Base-by-base conservation (phyloP, 1,140 invertebrate genomes). In the Branchinecta lindahli region DNA sequence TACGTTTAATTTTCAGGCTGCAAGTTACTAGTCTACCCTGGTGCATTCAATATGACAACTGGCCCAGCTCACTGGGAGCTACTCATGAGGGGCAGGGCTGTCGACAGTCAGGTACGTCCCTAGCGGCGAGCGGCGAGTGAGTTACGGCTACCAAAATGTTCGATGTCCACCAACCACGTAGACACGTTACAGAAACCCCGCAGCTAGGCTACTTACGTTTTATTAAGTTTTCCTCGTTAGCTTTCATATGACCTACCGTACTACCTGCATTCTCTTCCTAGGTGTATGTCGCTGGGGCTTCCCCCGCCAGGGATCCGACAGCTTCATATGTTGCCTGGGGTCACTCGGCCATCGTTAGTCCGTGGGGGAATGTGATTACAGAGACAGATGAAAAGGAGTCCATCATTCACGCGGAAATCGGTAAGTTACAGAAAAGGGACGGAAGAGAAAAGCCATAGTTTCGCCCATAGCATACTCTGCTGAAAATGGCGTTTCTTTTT, bases 21-120 rank as follows among this genome's bases (percentile, higher is more conserved):
- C 75, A 84, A 91, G 69, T 79, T 94, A 74, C 77, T 95, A 15
- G 80, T 96, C 9, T 96, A 94, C 79, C 93, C 93, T n/a, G 92
- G 87, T 66, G 93, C 93, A 12, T 97, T 96, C 77, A 96, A 95
- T 79, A 91, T 94, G 87, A 95, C 90, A 10, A 96, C 94, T 0
- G 94, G 94, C 0, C 92, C 92, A 0, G 79, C 89, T 10, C 94
- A 96, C 77, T 97, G 93, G 93, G 89, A 94, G 75, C 78, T 96
- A 3, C 79, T 97, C 6, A 84, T 86, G 72, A 82, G 89, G 66
- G 82, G 85, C 0, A 81, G 94, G 68, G 93, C 95, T 33, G 83
- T 89, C 52, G 94, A 97, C 79, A 92, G 94, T 79, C 93, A 94
- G 79, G 79, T 91, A 33, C 90, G 83, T 79, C 85, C 90, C 44